Conservation (phyloP, 1,140 invertebrate species). For the Drosophila prosaltans region DNA sequence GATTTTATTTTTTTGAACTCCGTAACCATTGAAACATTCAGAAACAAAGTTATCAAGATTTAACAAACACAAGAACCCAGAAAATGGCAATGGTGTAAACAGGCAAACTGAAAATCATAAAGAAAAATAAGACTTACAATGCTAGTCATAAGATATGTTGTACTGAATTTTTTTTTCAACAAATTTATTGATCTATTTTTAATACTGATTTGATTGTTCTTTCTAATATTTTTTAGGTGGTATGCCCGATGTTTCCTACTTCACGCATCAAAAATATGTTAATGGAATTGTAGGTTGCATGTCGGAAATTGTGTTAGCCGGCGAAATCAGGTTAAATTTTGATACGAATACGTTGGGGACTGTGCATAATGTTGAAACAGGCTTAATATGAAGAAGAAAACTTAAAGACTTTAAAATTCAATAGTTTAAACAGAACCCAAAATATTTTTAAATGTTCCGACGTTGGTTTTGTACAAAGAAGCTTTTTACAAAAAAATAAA, state of each 20-base stretch:
- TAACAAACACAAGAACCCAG: no score
- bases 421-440: constrained; percentile 58
- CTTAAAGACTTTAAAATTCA: constrained; percentile 76
- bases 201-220: not conserved
- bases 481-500: constrained; percentile 53
- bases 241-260: constrained; percentile 88
- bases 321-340: constrained; percentile 87
- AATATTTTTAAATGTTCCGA: constrained; percentile 32
- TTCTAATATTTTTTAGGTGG: constrained; percentile 85
- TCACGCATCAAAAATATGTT: constrained; percentile 87
- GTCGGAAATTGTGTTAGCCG: constrained; percentile 90
- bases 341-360: constrained; percentile 81
- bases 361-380: constrained; percentile 81
- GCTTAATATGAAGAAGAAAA: constrained; percentile 75
- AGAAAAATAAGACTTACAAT: no score
- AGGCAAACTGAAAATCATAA: no score
- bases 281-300: constrained; percentile 91
- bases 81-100: no score
- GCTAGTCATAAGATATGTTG: no score
- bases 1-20: no score
- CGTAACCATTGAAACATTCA: no score
- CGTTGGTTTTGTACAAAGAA: constrained; percentile 76
- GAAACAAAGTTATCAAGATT: no score
- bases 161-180: no score
- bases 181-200: not conserved